Conservation (phyloP, 2,113 vertebrate genomes). For the Pungitius pungitius region DNA sequence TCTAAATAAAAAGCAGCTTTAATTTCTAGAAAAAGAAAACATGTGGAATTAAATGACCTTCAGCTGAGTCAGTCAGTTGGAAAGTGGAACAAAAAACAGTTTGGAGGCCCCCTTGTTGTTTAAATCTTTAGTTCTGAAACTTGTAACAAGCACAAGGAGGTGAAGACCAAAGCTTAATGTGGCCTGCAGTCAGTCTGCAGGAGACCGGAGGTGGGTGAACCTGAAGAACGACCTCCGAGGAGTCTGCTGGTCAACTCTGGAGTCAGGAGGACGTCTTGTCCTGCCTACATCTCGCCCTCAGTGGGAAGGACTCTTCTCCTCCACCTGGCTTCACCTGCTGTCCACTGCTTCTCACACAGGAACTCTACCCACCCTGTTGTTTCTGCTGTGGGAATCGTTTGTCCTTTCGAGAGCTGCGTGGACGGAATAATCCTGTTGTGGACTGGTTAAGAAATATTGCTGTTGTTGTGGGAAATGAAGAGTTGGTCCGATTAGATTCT, state of each 20-base stretch:
- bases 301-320: conserved; percentile 13
- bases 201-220: neutral
- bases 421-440: conserved; percentile 20
- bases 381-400: conserved; percentile 18
- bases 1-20: neutral
- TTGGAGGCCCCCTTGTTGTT: no score
- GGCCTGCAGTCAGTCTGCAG: neutral
- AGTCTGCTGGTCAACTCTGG: neutral
- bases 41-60: no score
- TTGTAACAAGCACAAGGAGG: neutral
- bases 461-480: neutral
- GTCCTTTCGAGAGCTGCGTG: neutral
- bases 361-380: neutral
- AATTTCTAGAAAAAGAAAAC: neutral
- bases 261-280: no score
- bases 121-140: no score
- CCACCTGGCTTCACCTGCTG: conserved; percentile 25
- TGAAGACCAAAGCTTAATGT: neutral
- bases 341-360: neutral
- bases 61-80: no score
- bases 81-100: no score
- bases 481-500: neutral
- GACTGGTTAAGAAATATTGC: neutral
- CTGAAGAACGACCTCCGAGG: no score
- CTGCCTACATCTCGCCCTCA: no score